Percentiles rank a stretch among this genome's conserved stretches.
phyloP scores from a whole-genome alignment of 2,888 invertebrate species.

The Nemapogon koenigi region DNA sequence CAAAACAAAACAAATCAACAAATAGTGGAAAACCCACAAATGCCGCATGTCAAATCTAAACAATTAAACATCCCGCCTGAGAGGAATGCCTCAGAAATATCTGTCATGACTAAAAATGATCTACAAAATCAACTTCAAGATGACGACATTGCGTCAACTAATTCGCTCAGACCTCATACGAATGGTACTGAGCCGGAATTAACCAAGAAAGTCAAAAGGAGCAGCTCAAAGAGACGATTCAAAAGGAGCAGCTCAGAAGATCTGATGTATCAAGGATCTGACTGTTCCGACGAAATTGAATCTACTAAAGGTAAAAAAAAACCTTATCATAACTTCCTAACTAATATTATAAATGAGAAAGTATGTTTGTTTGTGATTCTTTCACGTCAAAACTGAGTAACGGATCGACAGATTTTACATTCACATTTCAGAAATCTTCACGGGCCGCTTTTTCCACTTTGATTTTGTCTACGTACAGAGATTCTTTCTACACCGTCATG shows the following conservation, averaged over 20 bases:
- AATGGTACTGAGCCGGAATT: not conserved
- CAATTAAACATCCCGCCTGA: slow-evolving; percentile 34
- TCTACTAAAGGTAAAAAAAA: slow-evolving; percentile 1
- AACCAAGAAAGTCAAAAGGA: not conserved
- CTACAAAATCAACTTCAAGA: not conserved
- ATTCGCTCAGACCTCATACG: not conserved
- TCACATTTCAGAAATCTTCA: no score
- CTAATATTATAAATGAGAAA: no score
- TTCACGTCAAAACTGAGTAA: no score
- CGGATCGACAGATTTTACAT: no score
- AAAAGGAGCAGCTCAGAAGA: slow-evolving; percentile 3
- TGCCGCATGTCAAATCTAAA: slow-evolving; percentile 29
- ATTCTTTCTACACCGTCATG: no score
- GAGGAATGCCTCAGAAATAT: slow-evolving; percentile 24
- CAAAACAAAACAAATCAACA: slow-evolving; percentile 33
- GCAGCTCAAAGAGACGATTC: not conserved
- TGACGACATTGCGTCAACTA: not conserved
- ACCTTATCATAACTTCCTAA: no score
- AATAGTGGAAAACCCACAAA: slow-evolving; percentile 2
- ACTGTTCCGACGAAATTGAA: slow-evolving; percentile 1
- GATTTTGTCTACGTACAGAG: no score
- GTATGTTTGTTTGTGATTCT: no score
- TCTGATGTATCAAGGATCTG: slow-evolving; percentile 1
- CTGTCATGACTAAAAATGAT: slow-evolving; percentile 5
- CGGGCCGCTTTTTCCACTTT: no score